Evolutionary conservation across 2,113 vertebrate species (phyloP).

Genomic region (Daphoenositta chrysoptera): DNA sequence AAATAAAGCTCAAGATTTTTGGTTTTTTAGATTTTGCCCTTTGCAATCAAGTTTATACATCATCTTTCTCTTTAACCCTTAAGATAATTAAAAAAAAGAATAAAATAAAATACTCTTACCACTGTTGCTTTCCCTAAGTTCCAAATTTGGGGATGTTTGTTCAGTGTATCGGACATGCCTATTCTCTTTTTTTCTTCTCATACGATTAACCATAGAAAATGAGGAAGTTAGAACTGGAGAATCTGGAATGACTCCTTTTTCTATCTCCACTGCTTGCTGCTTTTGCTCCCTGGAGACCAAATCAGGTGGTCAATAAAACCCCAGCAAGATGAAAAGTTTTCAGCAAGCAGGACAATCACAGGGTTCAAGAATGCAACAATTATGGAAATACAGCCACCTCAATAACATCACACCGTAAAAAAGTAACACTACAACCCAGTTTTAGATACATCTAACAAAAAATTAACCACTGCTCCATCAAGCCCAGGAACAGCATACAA

Average conservation of each 20-base stretch:
- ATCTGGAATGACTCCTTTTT: slow-evolving; percentile 87
- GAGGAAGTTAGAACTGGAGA: slow-evolving; percentile 81
- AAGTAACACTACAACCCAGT: not conserved
- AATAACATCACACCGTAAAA: not conserved
- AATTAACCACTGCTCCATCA: not conserved
- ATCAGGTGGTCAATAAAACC: not conserved
- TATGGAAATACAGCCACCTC: not conserved
- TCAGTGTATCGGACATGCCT: slow-evolving; percentile 82
- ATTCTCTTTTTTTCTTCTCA: slow-evolving; percentile 80
- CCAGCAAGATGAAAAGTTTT: not conserved
- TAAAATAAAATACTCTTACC: slow-evolving; percentile 36
- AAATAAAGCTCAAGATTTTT: not conserved
- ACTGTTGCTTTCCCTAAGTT: slow-evolving; percentile 5
- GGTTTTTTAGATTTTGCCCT: not conserved
- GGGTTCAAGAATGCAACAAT: not conserved
- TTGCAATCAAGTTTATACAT: not conserved
- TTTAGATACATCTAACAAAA: not conserved
- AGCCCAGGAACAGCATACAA: not conserved
- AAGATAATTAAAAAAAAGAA: not conserved
- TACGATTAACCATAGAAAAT: slow-evolving; percentile 76
- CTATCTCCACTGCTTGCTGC: slow-evolving; percentile 56
- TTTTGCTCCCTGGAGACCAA: slow-evolving; percentile 56
- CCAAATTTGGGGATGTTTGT: slow-evolving; percentile 47
- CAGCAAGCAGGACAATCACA: not conserved
- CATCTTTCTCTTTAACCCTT: not conserved